Percentiles rank a stretch among this genome's conserved stretches.
These are phyloP conservation scores for Rhinichthys klamathensis DNA, from an alignment of 2,113 vertebrate genomes.

Conservation along the genomic window DNA sequence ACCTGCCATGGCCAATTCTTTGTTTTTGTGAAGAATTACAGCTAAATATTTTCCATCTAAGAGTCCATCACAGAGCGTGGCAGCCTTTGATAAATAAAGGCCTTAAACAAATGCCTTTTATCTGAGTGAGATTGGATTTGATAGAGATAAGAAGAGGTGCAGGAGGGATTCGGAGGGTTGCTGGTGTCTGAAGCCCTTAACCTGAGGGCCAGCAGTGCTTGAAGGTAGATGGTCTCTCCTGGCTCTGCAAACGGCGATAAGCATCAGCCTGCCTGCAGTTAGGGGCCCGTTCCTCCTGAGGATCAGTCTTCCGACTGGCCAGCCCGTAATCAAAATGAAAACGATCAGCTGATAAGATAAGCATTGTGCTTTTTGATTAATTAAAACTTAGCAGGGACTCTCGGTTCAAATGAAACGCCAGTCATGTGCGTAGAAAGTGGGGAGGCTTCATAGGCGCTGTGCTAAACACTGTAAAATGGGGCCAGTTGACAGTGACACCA, in stretches of 20 bases:
- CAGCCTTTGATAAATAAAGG: conserved; percentile 20
- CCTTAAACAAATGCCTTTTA: conserved; percentile 50
- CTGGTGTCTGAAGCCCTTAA: conserved; percentile 25
- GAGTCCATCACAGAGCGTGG: background rate
- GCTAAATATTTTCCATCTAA: conserved; percentile 2
- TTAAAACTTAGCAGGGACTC: conserved; percentile 68
- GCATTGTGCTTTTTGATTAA: conserved; percentile 73
- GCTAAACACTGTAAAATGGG: conserved; percentile 23
- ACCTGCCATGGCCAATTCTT: background rate
- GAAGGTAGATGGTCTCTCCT: background rate
- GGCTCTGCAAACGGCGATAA: conserved; percentile 34
- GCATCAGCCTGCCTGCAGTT: conserved; percentile 28
- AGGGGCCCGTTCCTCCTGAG: conserved; percentile 50
- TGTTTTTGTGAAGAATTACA: background rate
- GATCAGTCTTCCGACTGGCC: conserved; percentile 62
- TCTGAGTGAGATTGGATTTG: conserved; percentile 31
- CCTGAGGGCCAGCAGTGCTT: conserved; percentile 1
- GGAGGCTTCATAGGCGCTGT: background rate
- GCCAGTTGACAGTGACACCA: conserved; percentile 23
- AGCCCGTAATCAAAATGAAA: conserved; percentile 70
- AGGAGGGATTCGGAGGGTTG: conserved; percentile 1
- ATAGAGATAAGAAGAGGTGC: conserved; percentile 13
- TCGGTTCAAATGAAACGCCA: conserved; percentile 44
- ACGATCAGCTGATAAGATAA: conserved; percentile 77
- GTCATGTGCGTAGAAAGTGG: background rate